Percentiles rank a stretch among this genome's conserved stretches.
Evolutionary conservation across 1,140 invertebrate species (phyloP).

Genomic region (Aporrectodea caliginosa): DNA sequence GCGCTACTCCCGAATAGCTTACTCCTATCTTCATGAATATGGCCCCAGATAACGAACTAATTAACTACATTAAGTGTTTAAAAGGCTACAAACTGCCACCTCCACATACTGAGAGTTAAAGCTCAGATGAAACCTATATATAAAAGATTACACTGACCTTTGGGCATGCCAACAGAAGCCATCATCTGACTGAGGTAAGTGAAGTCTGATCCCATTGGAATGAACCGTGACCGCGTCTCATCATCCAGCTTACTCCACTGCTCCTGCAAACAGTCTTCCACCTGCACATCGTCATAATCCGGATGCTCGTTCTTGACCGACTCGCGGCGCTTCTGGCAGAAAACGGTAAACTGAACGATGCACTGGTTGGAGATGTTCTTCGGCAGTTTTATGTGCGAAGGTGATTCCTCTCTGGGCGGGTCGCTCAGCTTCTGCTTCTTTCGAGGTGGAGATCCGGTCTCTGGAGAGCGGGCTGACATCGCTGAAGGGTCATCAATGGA

Average conservation of each 20-base stretch:
- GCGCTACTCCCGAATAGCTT: too few relatives aligned
- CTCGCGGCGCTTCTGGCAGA: slow-evolving; percentile 47
- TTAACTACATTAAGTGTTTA: too few relatives aligned
- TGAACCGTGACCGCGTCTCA: slow-evolving; percentile 41
- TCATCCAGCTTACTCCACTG: slow-evolving; percentile 53
- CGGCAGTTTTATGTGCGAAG: slow-evolving; percentile 5
- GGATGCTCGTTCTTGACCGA: slow-evolving; percentile 49
- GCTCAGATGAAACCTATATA: neutral
- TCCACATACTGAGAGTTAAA: too few relatives aligned
- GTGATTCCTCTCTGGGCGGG: neutral
- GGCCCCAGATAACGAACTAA: too few relatives aligned
- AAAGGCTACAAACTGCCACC: too few relatives aligned
- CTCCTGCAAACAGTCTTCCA: slow-evolving; percentile 46
- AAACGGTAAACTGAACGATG: slow-evolving; percentile 46
- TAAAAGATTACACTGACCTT: neutral
- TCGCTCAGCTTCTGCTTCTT: neutral
- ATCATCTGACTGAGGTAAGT: slow-evolving; percentile 28
- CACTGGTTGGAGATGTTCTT: slow-evolving; percentile 7
- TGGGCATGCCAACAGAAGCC: neutral
- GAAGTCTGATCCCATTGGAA: slow-evolving; percentile 32
- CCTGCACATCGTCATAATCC: slow-evolving; percentile 42
- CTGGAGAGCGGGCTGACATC: neutral
- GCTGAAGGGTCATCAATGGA: neutral
- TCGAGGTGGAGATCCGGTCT: neutral
- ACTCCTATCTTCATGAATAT: too few relatives aligned